Evolutionary conservation across 1,140 invertebrate genomes (phyloP).

Genomic region (Kradibia gibbosae): DNA sequence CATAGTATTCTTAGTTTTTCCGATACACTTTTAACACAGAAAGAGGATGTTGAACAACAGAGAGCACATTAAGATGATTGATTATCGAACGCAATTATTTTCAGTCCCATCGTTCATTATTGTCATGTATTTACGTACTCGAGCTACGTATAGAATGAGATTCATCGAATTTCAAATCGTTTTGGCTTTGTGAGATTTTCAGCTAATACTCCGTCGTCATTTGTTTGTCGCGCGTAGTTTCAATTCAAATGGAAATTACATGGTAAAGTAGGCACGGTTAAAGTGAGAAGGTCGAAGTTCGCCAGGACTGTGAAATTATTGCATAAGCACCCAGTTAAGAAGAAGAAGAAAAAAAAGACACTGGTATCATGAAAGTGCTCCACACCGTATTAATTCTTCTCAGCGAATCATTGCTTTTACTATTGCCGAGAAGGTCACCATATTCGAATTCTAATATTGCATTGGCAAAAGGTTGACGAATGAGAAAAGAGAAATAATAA

Average conservation of each 20-base stretch:
- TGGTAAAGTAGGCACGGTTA: background rate
- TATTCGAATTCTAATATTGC: slow-evolving; percentile 47
- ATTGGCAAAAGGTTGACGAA: slow-evolving; percentile 38
- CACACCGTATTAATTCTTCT: slow-evolving; percentile 17
- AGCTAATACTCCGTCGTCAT: slow-evolving; percentile 36
- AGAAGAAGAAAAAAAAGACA: too few species aligned
- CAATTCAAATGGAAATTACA: background rate
- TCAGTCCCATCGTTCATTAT: slow-evolving; percentile 44
- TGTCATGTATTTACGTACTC: slow-evolving; percentile 45
- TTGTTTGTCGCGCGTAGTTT: slow-evolving; percentile 38
- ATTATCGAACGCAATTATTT: slow-evolving; percentile 42
- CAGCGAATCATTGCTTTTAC: slow-evolving; percentile 31
- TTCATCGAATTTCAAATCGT: slow-evolving; percentile 22
- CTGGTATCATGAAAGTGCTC: slow-evolving; percentile 34
- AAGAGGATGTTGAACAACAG: slow-evolving; percentile 59
- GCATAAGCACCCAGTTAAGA: slow-evolving; percentile 36
- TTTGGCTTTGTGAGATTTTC: slow-evolving; percentile 17
- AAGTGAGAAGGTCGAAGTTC: background rate
- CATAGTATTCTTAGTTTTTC: slow-evolving; percentile 53
- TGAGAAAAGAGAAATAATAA: slow-evolving; percentile 45
- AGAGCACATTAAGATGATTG: slow-evolving; percentile 53
- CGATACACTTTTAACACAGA: slow-evolving; percentile 60
- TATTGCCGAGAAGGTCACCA: slow-evolving; percentile 25
- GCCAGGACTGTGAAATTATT: slow-evolving; percentile 27
- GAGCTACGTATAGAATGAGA: slow-evolving; percentile 28